Base-by-base conservation (phyloP, 2,888 invertebrate genomes). In the Drosophila lutescens region DNA sequence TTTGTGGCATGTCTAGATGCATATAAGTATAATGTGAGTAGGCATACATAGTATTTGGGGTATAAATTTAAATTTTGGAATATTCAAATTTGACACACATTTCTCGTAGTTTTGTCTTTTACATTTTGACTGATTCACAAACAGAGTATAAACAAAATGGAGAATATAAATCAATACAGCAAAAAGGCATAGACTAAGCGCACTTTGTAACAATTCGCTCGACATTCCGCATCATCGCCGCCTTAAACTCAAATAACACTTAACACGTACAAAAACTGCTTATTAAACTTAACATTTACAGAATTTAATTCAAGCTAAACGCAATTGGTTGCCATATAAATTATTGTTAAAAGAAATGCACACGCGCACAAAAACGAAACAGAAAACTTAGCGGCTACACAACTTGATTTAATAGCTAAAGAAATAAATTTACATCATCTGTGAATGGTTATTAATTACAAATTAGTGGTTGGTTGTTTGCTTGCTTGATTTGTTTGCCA, bases 201-300 rank as follows among this genome's bases (percentile, higher is more conserved):
- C 69, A 67, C 68, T 69, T 70, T 66, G 43, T 68, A 66, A 66
- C 65, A 67, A 63, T 49, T 61, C 51, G 40, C 53, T 43, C 49
- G 58, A 47, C 47, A 61, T 71, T 51, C 53, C 53, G 32, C 26
- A 72, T 30, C 46, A 55, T 62, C 53, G 17, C 36, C 53, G 70
- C 46, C 79, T 76, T 79, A 77, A 89, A 89, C 89, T 88, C 80
- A 89, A 87, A 78, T 85, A 89, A 85, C 89, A 85, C 89, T 87
- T 85, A 85, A 85, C 70, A 78, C 23, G 76, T 77, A 71, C 55
- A 61, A 56, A 86, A 60, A 61, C 66, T 72, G 63, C 60, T 71
- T 55, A 80, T 55, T 63, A 69, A 80, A 73, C 85, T 73, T 84
- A 84, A 86, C 56, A 68, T 49, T 57, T 65, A 69, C 63, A 62